phyloP scores from a whole-genome alignment of 1,140 invertebrate genomes.

The Uloborus diversus region DNA sequence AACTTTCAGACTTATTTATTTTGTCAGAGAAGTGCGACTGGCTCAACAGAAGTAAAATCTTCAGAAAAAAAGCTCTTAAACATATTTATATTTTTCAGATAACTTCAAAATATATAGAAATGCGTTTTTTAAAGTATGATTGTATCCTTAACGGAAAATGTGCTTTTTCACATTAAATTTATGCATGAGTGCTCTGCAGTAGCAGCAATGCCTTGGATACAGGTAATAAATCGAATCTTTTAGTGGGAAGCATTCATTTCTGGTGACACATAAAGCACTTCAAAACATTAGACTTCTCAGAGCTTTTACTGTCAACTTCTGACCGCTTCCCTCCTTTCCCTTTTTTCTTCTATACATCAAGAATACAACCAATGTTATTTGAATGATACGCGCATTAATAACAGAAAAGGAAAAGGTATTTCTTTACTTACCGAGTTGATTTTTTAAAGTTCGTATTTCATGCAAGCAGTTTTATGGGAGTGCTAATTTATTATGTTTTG shows the following conservation, averaged over 20 bases:
- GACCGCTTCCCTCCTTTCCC: too few species aligned
- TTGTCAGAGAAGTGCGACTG: not conserved
- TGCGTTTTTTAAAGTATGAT: slow-evolving; percentile 4
- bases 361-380: not conserved
- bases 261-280: slow-evolving; percentile 44
- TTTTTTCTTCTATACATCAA: not conserved
- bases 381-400: slow-evolving; percentile 12
- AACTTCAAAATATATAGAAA: slow-evolving; percentile 18
- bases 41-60: slow-evolving; percentile 26
- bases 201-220: slow-evolving; percentile 5
- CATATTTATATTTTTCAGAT: slow-evolving; percentile 34
- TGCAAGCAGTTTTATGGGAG: slow-evolving; percentile 1
- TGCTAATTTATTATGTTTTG: not conserved
- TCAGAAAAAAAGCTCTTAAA: slow-evolving; percentile 20
- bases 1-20: slow-evolving; percentile 5
- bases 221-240: slow-evolving; percentile 39
- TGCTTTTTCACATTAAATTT: not conserved
- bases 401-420: not conserved
- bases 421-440: not conserved
- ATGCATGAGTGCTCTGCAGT: slow-evolving; percentile 3
- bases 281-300: slow-evolving; percentile 12
- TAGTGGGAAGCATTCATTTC: slow-evolving; percentile 35
- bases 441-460: not conserved
- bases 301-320: slow-evolving; percentile 26
- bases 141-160: slow-evolving; percentile 47